Evolutionary conservation across 2,797 vertebrate genomes (phyloP).

Genomic region (Hybognathus amarus): DNA sequence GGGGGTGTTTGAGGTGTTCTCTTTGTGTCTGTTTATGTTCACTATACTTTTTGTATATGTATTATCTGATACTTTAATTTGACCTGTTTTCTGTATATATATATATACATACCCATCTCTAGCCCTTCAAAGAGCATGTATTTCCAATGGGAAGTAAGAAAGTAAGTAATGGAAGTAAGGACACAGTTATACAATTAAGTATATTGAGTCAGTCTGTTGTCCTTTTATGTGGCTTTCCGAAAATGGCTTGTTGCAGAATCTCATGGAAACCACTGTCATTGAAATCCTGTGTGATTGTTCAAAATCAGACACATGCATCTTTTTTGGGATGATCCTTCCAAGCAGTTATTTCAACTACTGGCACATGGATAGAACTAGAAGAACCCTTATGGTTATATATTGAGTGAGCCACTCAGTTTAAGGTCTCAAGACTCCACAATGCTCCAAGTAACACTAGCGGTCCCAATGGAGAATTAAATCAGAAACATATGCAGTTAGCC

Average conservation of each 20-base stretch:
- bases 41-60: background rate
- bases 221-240: slow-evolving; percentile 49
- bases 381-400: slow-evolving; percentile 54
- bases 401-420: slow-evolving; percentile 9
- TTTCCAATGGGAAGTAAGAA: background rate
- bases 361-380: slow-evolving; percentile 44
- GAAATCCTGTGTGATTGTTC: slow-evolving; percentile 39
- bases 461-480: slow-evolving; percentile 43
- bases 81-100: background rate
- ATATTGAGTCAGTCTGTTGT: slow-evolving; percentile 12
- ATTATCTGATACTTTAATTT: background rate
- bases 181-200: slow-evolving; percentile 41
- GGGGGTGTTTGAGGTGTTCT: background rate
- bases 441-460: slow-evolving; percentile 20
- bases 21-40: background rate
- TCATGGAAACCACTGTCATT: slow-evolving; percentile 16
- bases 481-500: slow-evolving; percentile 52
- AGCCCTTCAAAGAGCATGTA: slow-evolving; percentile 14
- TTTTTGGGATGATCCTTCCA: slow-evolving; percentile 37
- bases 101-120: background rate
- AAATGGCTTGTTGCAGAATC: slow-evolving; percentile 20
- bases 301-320: slow-evolving; percentile 41
- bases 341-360: slow-evolving; percentile 48
- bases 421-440: slow-evolving; percentile 42
- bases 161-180: background rate